Conservation (phyloP, 2,113 vertebrate genomes). For the Rhinopomastus cyanomelas region DNA sequence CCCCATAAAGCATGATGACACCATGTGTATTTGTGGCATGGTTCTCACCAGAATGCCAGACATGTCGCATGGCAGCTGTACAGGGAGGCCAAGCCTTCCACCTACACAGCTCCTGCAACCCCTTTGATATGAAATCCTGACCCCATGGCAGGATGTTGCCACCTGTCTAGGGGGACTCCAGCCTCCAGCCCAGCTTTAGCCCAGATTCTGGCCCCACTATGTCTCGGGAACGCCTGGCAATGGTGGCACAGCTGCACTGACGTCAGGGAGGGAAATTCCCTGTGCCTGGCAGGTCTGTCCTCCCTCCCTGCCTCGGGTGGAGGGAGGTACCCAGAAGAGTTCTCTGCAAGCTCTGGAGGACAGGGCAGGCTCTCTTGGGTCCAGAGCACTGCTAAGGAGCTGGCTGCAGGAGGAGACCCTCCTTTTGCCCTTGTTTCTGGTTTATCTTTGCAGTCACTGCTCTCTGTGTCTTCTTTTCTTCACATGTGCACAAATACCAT, state of each 20-base stretch:
- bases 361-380: not conserved
- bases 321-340: not conserved
- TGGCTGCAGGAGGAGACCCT: not conserved
- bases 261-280: conserved; percentile 37
- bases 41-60: conserved; percentile 51
- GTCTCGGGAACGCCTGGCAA: not conserved
- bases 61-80: conserved; percentile 23
- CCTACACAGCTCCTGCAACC: conserved; percentile 57
- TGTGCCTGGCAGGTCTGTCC: not conserved
- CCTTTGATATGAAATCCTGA: conserved; percentile 28
- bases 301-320: not conserved
- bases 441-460: accelerated
- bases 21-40: not conserved
- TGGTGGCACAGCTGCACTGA: not conserved
- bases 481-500: not conserved
- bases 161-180: not conserved
- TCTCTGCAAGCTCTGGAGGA: not conserved
- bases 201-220: not conserved
- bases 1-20: accelerated
- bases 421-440: not conserved
- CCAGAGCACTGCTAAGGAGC: not conserved
- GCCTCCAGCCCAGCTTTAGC: not conserved
- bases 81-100: conserved; percentile 38
- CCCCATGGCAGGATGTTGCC: conserved; percentile 8
- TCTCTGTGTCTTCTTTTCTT: not conserved